Evolutionary conservation across 2,113 vertebrate species (phyloP).

Genomic region (Proterorhinus semilunaris): DNA sequence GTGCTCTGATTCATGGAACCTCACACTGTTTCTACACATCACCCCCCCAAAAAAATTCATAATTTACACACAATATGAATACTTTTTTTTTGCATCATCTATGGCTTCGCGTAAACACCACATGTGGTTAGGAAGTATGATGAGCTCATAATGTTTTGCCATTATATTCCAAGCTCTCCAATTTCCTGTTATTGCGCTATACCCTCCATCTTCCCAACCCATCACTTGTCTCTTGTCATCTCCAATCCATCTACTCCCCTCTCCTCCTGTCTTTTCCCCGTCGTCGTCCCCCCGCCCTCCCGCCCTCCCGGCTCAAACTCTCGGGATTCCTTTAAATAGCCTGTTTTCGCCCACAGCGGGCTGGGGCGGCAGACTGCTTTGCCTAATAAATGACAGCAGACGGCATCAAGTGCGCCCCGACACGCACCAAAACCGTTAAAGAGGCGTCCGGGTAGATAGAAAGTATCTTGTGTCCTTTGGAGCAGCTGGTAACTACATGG

Average conservation of each 20-base stretch:
- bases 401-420: conserved; percentile 18
- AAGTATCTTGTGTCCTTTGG: conserved; percentile 16
- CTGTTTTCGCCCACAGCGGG: conserved; percentile 49
- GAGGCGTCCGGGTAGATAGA: conserved; percentile 30
- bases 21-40: too few relatives aligned
- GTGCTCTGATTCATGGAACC: too few relatives aligned
- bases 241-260: background rate
- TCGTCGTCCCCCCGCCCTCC: conserved; percentile 19
- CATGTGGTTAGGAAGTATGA: too few relatives aligned
- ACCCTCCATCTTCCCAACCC: background rate
- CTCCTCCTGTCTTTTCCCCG: conserved; percentile 16
- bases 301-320: conserved; percentile 44
- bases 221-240: background rate
- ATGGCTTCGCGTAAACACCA: too few relatives aligned
- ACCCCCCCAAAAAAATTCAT: too few relatives aligned
- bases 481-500: conserved; percentile 18
- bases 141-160: conserved; percentile 7
- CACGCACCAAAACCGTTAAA: conserved; percentile 8
- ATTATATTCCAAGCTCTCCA: background rate
- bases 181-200: background rate
- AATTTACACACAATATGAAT: too few relatives aligned
- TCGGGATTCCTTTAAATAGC: conserved; percentile 64
- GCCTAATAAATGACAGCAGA: conserved; percentile 51
- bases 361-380: conserved; percentile 53
- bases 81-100: too few relatives aligned